Percentiles rank a stretch among this genome's conserved stretches.
Conservation (phyloP, 2,888 invertebrate genomes). For the Agriotes lineatus region DNA sequence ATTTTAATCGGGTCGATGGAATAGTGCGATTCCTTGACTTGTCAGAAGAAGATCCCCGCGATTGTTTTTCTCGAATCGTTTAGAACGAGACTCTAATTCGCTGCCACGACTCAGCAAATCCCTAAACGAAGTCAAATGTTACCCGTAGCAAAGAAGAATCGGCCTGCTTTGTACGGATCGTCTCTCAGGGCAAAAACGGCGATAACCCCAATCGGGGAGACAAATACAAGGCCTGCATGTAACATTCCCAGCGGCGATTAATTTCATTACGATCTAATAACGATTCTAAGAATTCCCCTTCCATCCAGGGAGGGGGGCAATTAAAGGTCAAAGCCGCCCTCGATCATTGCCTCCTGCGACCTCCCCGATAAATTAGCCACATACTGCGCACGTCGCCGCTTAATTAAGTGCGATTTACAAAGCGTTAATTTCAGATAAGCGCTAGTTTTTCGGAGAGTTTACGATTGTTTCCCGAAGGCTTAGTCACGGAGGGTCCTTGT, state of each 20-base stretch:
- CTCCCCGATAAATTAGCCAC: not conserved
- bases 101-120: constrained; percentile 19
- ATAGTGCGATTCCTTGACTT: not conserved
- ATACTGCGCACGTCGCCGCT: not conserved
- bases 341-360: not conserved
- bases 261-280: constrained; percentile 27
- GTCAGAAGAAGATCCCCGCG: not conserved
- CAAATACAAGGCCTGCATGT: not conserved
- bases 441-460: not conserved
- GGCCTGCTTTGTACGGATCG: not conserved
- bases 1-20: constrained; percentile 2
- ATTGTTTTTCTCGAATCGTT: constrained; percentile 15
- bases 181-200: not conserved
- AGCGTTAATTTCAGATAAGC: not conserved
- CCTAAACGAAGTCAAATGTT: constrained; percentile 28
- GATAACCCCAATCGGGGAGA: not conserved
- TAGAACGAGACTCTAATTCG: constrained; percentile 12
- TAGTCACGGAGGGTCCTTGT: too few species aligned
- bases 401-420: not conserved
- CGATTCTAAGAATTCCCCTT: constrained; percentile 10
- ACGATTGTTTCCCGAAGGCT: not conserved
- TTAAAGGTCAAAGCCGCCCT: constrained; percentile 23
- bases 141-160: constrained; percentile 1
- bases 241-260: constrained; percentile 19
- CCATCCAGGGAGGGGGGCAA: not conserved